phyloP scores from a whole-genome alignment of 2,113 vertebrate species.

The Campylomormyrus numenius region DNA sequence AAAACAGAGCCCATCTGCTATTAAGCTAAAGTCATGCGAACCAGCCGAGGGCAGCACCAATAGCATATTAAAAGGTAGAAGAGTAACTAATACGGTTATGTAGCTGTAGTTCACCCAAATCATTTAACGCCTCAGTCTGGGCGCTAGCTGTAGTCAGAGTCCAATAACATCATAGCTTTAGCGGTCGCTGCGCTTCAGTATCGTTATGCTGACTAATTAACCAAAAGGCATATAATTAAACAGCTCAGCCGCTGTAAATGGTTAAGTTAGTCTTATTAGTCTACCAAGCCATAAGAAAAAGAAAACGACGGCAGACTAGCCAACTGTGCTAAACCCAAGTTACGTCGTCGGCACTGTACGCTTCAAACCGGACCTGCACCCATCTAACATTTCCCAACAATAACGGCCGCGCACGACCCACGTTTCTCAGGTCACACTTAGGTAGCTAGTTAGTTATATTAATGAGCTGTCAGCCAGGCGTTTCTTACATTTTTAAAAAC shows the following conservation, averaged over 20 bases:
- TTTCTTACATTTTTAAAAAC: background rate
- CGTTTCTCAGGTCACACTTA: background rate
- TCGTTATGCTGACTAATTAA: background rate
- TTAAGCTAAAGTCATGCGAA: background rate
- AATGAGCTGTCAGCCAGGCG: background rate
- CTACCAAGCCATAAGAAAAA: background rate
- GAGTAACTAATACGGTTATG: background rate
- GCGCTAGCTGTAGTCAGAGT: background rate
- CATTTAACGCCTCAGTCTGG: background rate
- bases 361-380: background rate
- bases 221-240: background rate
- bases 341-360: background rate
- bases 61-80: background rate
- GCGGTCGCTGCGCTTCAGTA: background rate
- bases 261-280: background rate
- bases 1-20: background rate
- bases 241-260: background rate
- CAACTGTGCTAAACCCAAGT: background rate
- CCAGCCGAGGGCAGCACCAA: background rate
- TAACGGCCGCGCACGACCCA: background rate
- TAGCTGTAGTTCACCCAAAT: background rate
- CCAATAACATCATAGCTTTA: background rate
- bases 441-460: background rate
- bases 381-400: background rate
- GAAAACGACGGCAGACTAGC: background rate